These are phyloP conservation scores for Saguinus imperator DNA, from an alignment of 2,113 vertebrate species.

Conservation along the genomic window DNA sequence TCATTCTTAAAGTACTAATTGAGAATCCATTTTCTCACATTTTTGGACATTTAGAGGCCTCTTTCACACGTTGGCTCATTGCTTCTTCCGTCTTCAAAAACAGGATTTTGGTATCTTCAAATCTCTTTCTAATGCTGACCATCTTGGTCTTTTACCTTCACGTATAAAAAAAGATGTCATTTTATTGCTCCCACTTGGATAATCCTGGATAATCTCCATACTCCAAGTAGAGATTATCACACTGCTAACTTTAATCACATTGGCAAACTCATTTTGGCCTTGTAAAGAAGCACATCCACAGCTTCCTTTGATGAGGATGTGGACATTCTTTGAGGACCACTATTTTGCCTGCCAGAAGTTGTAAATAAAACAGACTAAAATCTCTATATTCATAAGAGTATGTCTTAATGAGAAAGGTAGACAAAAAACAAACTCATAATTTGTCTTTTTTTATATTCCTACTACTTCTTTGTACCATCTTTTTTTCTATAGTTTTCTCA, in stretches of 20 bases:
- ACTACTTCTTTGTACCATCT: not conserved
- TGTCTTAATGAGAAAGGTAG: not conserved
- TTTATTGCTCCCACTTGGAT: not conserved
- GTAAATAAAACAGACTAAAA: not conserved
- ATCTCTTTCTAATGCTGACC: not conserved
- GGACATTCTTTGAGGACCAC: not conserved
- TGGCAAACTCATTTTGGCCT: not conserved
- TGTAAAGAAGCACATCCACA: not conserved
- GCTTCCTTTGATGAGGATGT: not conserved
- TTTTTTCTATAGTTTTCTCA: not conserved
- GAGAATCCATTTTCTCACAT: rapidly evolving
- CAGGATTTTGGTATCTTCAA: not conserved
- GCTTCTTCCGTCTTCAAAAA: not conserved
- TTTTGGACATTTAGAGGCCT: not conserved
- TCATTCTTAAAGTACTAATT: not conserved
- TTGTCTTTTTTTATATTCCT: not conserved
- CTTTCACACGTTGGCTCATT: not conserved
- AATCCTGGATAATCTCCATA: not conserved
- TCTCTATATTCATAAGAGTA: not conserved
- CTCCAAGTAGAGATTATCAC: no score
- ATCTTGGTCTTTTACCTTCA: not conserved
- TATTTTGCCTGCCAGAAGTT: not conserved
- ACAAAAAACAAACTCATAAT: not conserved
- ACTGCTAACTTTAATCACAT: not conserved
- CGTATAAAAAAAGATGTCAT: not conserved